Percentiles rank a stretch among this genome's conserved stretches.
Evolutionary conservation across 2,113 vertebrate species (phyloP).

Genomic region (Hypanus sabinus): DNA sequence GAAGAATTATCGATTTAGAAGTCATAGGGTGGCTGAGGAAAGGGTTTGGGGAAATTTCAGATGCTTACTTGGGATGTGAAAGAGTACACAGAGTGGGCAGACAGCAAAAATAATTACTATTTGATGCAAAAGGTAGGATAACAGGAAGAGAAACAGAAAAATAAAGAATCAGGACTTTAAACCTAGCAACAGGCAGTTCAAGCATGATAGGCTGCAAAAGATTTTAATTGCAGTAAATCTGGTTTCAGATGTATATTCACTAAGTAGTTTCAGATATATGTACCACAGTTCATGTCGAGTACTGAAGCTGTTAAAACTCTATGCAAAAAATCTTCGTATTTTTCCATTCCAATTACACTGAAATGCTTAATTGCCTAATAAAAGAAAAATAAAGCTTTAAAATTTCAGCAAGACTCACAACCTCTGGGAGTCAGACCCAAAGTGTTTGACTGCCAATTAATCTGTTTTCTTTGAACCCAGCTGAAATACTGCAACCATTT

Average conservation of each 20-base stretch:
- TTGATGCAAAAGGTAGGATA: not conserved
- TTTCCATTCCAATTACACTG: slow-evolving; percentile 15
- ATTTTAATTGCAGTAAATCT: not conserved
- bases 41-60: not conserved
- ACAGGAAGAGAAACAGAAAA: not conserved
- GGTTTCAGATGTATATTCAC: not conserved
- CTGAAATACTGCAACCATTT: not conserved
- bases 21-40: not conserved
- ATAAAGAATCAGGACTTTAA: not conserved
- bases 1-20: not conserved
- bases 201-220: not conserved
- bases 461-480: not conserved
- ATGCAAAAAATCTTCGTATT: not conserved
- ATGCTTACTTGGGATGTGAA: not conserved
- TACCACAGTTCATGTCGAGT: not conserved
- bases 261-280: not conserved
- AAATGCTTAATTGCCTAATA: slow-evolving; percentile 26
- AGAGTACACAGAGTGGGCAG: not conserved
- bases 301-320: not conserved
- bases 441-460: not conserved
- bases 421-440: not conserved
- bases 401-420: not conserved
- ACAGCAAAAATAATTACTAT: not conserved
- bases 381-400: not conserved
- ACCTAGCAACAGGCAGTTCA: not conserved